These are phyloP conservation scores for Bombus haemorrhoidalis DNA, from an alignment of 1,140 invertebrate genomes.

Conservation along the genomic window DNA sequence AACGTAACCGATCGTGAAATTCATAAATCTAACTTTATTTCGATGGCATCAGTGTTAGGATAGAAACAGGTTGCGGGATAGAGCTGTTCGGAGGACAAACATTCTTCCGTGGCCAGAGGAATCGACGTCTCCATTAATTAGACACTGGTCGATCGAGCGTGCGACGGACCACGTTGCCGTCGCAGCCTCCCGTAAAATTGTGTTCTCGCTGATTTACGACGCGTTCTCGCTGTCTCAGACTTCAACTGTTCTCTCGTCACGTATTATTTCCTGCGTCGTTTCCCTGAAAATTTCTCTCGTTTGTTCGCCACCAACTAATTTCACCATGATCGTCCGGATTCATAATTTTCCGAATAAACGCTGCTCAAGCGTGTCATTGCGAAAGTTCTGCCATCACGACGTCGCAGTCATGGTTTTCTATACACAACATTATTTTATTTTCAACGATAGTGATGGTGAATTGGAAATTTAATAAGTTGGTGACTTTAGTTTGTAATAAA, in stretches of 20 bases:
- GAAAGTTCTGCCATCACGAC: neutral
- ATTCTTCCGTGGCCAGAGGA: slow-evolving; percentile 44
- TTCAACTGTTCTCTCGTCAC: slow-evolving; percentile 21
- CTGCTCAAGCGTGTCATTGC: neutral
- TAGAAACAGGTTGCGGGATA: slow-evolving; percentile 21
- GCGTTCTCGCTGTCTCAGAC: neutral
- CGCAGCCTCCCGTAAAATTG: slow-evolving; percentile 61
- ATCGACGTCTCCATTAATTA: slow-evolving; percentile 63
- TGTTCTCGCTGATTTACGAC: slow-evolving; percentile 58
- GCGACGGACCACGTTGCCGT: slow-evolving; percentile 48
- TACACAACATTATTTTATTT: too few species aligned
- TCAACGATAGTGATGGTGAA: too few species aligned
- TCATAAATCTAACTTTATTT: slow-evolving; percentile 1
- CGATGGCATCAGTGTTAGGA: neutral
- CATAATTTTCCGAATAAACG: slow-evolving; percentile 1
- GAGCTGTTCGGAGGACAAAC: slow-evolving; percentile 31
- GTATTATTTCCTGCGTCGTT: slow-evolving; percentile 37
- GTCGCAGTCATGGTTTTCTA: neutral
- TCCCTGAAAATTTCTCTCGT: slow-evolving; percentile 23
- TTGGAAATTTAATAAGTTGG: too few species aligned
- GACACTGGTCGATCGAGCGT: slow-evolving; percentile 52
- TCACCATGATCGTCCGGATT: neutral
- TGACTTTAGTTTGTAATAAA: neutral
- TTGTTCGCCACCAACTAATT: slow-evolving; percentile 15
- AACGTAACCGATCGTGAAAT: neutral